These are phyloP conservation scores for Hedychridium roseum DNA, from an alignment of 2,888 invertebrate genomes.

Conservation along the genomic window DNA sequence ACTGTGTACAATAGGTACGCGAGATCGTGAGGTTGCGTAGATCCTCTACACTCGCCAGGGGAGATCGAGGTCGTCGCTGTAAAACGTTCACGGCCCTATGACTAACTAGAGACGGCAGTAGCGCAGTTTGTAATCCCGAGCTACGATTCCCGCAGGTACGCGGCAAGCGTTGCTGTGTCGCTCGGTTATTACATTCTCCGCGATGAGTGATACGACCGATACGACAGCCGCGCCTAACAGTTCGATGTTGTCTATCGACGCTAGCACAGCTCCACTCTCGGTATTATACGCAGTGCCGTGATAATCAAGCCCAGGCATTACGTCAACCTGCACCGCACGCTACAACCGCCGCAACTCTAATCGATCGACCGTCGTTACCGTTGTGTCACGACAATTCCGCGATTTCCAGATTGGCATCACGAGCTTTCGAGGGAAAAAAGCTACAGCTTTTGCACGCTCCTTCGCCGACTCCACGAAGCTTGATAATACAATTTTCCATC, in stretches of 20 bases:
- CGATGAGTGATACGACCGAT: constrained; percentile 13
- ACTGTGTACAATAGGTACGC: no score
- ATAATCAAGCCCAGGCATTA: constrained; percentile 25
- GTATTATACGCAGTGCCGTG: constrained; percentile 18
- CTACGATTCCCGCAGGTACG: not conserved
- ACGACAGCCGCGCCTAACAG: constrained; percentile 4
- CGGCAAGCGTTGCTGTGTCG: constrained; percentile 10
- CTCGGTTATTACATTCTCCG: constrained; percentile 19
- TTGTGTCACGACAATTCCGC: constrained; percentile 5
- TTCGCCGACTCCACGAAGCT: no score
- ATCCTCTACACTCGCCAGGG: no score
- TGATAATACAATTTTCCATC: no score
- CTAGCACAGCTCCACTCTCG: constrained; percentile 5
- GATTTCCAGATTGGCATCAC: constrained; percentile 23
- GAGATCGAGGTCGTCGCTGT: constrained; percentile 10
- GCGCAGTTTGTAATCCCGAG: constrained; percentile 17
- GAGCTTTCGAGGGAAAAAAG: no score
- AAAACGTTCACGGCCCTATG: constrained; percentile 17
- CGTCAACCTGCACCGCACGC: constrained; percentile 12
- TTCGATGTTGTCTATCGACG: constrained; percentile 9
- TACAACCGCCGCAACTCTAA: constrained; percentile 16
- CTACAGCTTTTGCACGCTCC: no score
- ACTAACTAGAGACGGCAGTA: constrained; percentile 12
- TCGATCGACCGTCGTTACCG: constrained; percentile 16
- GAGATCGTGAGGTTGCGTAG: no score